Percentiles rank a stretch among this genome's conserved stretches.
These are phyloP conservation scores for Mormyrus hasselquistii DNA, from an alignment of 2,797 vertebrate genomes.

Conservation along the genomic window DNA sequence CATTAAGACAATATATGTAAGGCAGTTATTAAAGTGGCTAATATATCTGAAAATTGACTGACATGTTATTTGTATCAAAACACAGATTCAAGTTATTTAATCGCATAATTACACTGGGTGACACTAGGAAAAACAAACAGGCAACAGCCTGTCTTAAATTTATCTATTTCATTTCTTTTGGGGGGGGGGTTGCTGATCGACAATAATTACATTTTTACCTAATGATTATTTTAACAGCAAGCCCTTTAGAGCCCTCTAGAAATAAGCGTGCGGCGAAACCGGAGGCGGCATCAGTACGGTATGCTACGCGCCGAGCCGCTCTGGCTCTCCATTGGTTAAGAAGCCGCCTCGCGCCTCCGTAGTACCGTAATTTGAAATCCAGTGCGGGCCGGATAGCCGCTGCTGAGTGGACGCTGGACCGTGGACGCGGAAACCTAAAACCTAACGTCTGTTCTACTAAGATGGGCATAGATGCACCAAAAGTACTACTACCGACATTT, in stretches of 20 bases:
- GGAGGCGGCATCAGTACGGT: neutral
- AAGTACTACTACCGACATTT: neutral
- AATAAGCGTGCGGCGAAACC: neutral
- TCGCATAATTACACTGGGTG: neutral
- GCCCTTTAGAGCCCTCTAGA: too few species aligned
- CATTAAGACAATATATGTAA: neutral
- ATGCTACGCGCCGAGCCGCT: neutral
- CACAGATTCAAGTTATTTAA: neutral
- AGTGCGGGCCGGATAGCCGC: neutral
- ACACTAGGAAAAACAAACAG: neutral
- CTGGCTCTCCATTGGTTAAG: neutral
- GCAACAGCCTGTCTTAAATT: neutral
- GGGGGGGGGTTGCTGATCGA: neutral
- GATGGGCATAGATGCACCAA: neutral
- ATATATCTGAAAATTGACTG: neutral
- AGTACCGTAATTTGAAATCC: neutral
- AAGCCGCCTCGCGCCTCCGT: neutral
- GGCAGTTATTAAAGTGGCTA: neutral
- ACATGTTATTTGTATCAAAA: neutral
- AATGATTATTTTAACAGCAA: neutral
- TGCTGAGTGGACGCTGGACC: neutral
- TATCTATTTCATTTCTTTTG: neutral
- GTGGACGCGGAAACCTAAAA: neutral
- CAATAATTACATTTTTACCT: neutral
- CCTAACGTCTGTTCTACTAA: neutral